phyloP scores from a whole-genome alignment of 2,888 invertebrate species.

The Adelphocoris suturalis region DNA sequence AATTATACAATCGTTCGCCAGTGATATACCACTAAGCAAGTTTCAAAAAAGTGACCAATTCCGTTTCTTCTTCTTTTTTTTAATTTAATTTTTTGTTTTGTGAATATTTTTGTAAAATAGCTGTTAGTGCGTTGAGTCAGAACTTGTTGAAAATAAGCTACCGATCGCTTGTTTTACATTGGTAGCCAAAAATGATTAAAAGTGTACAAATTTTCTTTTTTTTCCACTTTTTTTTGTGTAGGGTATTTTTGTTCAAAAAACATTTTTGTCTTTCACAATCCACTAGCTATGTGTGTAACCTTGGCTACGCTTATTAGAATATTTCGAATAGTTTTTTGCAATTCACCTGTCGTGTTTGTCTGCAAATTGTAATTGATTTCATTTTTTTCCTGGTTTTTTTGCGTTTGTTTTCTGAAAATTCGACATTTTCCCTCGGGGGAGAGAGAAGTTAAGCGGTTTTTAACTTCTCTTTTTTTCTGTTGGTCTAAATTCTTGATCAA shows the following conservation, averaged over 20 bases:
- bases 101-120: slow-evolving; percentile 16
- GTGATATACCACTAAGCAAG: not conserved
- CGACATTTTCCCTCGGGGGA: not conserved
- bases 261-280: slow-evolving; percentile 13
- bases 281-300: slow-evolving; percentile 41
- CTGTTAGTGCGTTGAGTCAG: slow-evolving; percentile 44
- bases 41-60: not conserved
- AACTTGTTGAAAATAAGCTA: not conserved
- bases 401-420: slow-evolving; percentile 19
- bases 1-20: too few relatives aligned
- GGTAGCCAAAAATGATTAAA: not conserved
- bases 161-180: not conserved
- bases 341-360: not conserved
- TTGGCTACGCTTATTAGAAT: slow-evolving; percentile 69
- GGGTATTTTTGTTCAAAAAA: not conserved
- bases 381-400: not conserved
- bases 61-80: not conserved
- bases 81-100: too few relatives aligned
- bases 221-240: not conserved
- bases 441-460: too few relatives aligned
- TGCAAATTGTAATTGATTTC: not conserved
- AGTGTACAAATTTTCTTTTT: slow-evolving; percentile 5
- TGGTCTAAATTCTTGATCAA: slow-evolving; percentile 51
- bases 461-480: slow-evolving; percentile 7
- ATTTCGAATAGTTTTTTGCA: slow-evolving; percentile 8